These are phyloP conservation scores for Phyllopteryx taeniolatus DNA, from an alignment of 2,113 vertebrate genomes.

Conservation along the genomic window DNA sequence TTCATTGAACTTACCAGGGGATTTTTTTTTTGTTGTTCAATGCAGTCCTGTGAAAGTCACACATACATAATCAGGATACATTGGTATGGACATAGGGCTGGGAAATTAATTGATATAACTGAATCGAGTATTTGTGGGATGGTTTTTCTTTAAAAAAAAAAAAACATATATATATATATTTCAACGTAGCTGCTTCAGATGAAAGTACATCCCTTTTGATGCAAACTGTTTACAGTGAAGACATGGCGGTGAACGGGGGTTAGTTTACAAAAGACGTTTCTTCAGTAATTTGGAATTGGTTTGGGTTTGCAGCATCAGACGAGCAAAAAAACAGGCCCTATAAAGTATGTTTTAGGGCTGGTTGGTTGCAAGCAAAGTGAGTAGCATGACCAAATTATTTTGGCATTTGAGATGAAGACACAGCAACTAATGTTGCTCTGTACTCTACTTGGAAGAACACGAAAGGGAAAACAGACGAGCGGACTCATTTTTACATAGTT, in stretches of 20 bases:
- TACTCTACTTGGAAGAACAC: not conserved
- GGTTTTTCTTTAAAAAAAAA: no score
- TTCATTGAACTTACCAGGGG: no score
- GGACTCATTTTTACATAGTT: not conserved
- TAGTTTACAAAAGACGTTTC: no score
- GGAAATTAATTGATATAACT: no score
- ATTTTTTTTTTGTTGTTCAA: no score
- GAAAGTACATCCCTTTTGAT: not conserved
- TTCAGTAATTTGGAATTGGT: not conserved
- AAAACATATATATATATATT: no score
- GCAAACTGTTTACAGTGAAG: not conserved
- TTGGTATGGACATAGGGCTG: no score
- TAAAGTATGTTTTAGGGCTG: not conserved
- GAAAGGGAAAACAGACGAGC: not conserved
- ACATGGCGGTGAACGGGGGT: no score
- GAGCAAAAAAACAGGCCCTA: not conserved
- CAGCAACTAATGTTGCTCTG: not conserved
- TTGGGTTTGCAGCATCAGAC: not conserved
- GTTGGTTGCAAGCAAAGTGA: not conserved
- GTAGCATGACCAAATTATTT: not conserved
- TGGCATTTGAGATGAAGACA: not conserved
- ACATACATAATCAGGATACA: no score
- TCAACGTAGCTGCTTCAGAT: no score
- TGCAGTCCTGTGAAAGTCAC: no score
- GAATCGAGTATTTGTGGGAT: no score